Evolutionary conservation across 2,797 vertebrate species (phyloP).

Genomic region (Muscicapa striata): DNA sequence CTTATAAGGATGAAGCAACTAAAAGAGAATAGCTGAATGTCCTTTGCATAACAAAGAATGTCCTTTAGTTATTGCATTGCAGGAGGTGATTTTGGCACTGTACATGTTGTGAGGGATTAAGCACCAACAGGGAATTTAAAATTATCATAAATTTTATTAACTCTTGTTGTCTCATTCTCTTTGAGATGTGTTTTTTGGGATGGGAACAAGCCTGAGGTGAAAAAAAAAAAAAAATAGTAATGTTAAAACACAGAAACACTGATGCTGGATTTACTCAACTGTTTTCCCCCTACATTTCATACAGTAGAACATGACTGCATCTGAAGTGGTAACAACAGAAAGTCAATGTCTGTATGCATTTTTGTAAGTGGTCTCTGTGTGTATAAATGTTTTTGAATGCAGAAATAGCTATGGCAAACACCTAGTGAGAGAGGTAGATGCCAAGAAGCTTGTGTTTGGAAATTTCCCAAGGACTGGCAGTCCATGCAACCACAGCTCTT

Average conservation of each 20-base stretch:
- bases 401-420: background rate
- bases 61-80: background rate
- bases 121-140: background rate
- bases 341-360: background rate
- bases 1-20: background rate
- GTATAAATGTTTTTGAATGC: background rate
- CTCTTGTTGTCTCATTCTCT: background rate
- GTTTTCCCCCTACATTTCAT: background rate
- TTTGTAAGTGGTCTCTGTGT: background rate
- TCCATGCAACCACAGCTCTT: rapidly evolving
- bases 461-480: background rate
- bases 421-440: background rate
- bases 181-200: background rate
- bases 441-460: background rate
- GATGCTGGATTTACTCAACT: background rate
- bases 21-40: background rate
- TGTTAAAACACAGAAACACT: background rate
- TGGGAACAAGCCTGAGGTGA: background rate
- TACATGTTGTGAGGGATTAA: background rate
- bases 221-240: background rate
- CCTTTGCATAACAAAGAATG: background rate
- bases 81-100: background rate
- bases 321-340: background rate
- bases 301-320: background rate
- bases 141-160: background rate